Evolutionary conservation across 2,797 vertebrate genomes (phyloP).

Genomic region (Tapera naevia): DNA sequence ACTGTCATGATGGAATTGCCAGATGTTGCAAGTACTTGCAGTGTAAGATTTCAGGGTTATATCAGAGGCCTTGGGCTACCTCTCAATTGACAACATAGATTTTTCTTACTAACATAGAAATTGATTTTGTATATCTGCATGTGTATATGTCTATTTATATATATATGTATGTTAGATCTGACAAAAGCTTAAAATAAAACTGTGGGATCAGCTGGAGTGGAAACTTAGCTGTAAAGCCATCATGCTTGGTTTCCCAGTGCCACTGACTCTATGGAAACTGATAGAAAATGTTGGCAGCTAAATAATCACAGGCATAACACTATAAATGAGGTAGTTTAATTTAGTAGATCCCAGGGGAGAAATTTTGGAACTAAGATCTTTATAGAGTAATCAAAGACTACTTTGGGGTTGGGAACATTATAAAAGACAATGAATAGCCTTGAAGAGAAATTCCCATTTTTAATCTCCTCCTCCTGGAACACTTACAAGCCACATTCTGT

Average conservation of each 20-base stretch:
- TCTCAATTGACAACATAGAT: not conserved
- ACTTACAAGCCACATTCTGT: not conserved
- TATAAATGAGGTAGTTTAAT: not conserved
- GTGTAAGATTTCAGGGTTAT: not conserved
- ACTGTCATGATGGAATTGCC: not conserved
- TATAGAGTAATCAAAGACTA: constrained; percentile 13
- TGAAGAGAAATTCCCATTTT: constrained; percentile 2
- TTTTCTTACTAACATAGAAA: not conserved
- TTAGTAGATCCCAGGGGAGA: not conserved
- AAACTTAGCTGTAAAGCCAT: not conserved
- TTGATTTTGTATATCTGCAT: not conserved
- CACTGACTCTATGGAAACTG: not conserved
- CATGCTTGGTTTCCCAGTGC: not conserved
- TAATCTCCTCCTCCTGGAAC: not conserved
- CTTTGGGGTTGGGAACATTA: not conserved
- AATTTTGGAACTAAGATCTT: not conserved
- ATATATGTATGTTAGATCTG: not conserved
- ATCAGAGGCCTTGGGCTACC: not conserved
- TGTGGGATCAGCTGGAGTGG: not conserved
- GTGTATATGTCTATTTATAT: accelerated
- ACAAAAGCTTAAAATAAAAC: not conserved
- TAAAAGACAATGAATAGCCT: not conserved
- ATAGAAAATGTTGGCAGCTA: constrained; percentile 10
- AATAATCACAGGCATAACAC: not conserved
- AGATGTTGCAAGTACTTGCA: not conserved